Evolutionary conservation across 1,140 invertebrate species (phyloP).

Genomic region (Zaprionus taronus): DNA sequence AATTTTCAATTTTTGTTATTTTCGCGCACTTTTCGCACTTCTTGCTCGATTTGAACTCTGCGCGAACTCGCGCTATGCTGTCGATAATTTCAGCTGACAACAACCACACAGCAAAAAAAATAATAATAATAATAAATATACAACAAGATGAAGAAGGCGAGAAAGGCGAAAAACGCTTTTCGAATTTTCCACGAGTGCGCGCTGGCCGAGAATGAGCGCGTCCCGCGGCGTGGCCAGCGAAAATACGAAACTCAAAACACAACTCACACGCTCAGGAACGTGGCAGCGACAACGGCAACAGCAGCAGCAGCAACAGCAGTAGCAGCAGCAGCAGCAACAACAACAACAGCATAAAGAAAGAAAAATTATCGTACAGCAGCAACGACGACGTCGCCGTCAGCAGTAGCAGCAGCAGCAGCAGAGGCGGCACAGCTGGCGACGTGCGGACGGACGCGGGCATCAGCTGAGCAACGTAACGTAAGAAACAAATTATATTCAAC

Average conservation of each 20-base stretch:
- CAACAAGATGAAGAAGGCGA: background rate
- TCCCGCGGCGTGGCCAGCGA: slow-evolving; percentile 75
- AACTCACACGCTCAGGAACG: slow-evolving; percentile 45
- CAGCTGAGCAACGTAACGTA: slow-evolving; percentile 66
- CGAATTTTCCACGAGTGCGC: slow-evolving; percentile 74
- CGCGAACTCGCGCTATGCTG: background rate
- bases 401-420: background rate
- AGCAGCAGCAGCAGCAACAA: too few species aligned
- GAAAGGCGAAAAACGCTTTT: slow-evolving; percentile 24
- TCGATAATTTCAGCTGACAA: background rate
- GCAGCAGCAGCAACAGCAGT: background rate
- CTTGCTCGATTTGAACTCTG: background rate
- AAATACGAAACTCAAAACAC: slow-evolving; percentile 67
- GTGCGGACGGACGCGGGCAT: slow-evolving; percentile 31
- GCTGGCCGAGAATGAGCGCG: slow-evolving; percentile 73
- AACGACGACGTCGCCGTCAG: background rate
- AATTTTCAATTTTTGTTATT: background rate
- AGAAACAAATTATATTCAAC: slow-evolving; percentile 80
- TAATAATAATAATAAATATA: background rate
- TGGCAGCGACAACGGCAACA: slow-evolving; percentile 19
- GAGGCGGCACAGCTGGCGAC: slow-evolving; percentile 6
- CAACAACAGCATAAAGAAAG: slow-evolving; percentile 35
- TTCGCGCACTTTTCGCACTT: background rate
- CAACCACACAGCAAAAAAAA: background rate
- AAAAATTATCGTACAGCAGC: slow-evolving; percentile 62